Percentiles rank a stretch among this genome's conserved stretches.
Conservation (phyloP, 2,113 vertebrate species). For the Bos indicus region DNA sequence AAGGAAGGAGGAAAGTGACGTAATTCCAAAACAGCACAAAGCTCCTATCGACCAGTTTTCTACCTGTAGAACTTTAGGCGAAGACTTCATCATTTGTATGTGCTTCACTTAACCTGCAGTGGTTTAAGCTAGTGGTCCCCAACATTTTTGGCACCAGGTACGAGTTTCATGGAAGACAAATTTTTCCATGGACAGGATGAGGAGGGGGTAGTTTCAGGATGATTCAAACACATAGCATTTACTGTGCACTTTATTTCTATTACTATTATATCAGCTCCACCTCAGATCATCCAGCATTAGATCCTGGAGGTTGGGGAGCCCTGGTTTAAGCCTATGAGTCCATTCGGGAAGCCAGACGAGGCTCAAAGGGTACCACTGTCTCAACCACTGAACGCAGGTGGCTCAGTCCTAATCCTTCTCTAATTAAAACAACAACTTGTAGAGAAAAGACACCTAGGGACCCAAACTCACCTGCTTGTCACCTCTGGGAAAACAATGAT, state of each 20-base stretch:
- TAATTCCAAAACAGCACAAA: background rate
- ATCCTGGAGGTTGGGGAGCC: background rate
- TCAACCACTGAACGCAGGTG: background rate
- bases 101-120: background rate
- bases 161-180: background rate
- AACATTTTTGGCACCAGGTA: background rate
- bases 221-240: background rate
- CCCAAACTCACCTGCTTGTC: slow-evolving; percentile 20
- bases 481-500: slow-evolving; percentile 4
- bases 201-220: background rate
- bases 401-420: background rate
- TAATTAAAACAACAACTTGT: slow-evolving; percentile 29
- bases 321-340: background rate
- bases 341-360: background rate
- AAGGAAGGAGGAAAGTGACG: background rate
- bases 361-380: background rate
- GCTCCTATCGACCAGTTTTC: background rate
- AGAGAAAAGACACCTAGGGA: background rate
- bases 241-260: background rate
- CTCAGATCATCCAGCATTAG: background rate
- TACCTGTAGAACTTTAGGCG: background rate
- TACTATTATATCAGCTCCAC: background rate
- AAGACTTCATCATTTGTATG: background rate
- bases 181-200: background rate
- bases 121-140: background rate